Percentiles rank a stretch among this genome's conserved stretches.
These are phyloP conservation scores for Spongilla lacustris DNA, from an alignment of 37 sponge, comb jelly and placozoan genomes.

Conservation along the genomic window DNA sequence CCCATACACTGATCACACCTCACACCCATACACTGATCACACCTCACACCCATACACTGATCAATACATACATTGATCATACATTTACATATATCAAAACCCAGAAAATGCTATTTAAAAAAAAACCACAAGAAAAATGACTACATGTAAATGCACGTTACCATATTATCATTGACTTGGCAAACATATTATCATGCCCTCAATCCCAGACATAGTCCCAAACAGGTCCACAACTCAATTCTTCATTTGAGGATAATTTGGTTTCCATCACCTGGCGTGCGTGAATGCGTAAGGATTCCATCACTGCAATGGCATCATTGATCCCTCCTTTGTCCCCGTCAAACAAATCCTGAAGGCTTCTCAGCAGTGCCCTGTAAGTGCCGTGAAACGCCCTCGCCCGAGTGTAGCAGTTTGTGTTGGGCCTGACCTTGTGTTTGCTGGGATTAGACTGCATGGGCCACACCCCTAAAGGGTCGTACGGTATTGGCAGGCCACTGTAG, in stretches of 20 bases:
- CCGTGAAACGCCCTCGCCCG: conserved; percentile 55
- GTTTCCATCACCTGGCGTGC: neutral
- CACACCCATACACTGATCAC: too few species aligned
- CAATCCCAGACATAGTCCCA: conserved; percentile 64
- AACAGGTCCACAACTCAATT: conserved; percentile 31
- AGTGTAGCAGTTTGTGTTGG: conserved; percentile 37
- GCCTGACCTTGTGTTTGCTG: neutral
- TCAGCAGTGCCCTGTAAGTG: conserved; percentile 38
- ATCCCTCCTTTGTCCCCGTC: neutral
- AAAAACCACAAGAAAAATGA: too few species aligned
- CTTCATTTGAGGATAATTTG: neutral
- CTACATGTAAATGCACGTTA: too few species aligned
- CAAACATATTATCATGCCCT: too few species aligned
- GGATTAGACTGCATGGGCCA: conserved; percentile 81
- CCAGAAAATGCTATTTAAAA: too few species aligned
- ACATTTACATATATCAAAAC: too few species aligned
- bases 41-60: too few species aligned
- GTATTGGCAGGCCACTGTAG: conserved; percentile 40
- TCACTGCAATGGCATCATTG: neutral
- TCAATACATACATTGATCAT: too few species aligned
- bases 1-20: too few species aligned
- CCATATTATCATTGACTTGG: too few species aligned
- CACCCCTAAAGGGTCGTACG: conserved; percentile 57
- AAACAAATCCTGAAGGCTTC: conserved; percentile 47
- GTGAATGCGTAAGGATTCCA: neutral